Base-by-base conservation (phyloP, 2,797 vertebrate species). In the Acanthurus lineatus region DNA sequence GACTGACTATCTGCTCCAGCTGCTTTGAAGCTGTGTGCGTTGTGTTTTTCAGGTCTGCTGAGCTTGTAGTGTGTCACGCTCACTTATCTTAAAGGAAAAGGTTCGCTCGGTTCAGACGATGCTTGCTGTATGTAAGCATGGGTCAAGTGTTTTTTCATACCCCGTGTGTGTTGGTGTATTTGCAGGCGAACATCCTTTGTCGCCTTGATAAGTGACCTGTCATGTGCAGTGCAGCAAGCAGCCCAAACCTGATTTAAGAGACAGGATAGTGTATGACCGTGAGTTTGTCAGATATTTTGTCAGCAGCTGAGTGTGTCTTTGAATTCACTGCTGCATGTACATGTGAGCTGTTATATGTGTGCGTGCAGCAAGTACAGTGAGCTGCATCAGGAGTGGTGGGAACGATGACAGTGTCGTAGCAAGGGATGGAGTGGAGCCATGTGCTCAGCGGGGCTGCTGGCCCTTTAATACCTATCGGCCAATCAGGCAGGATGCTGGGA, bases 401-500 rank as follows among this genome's bases (percentile, higher is more conserved):
- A 84, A 71, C 3, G 66, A 77, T 88, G 90, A 90, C 82, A 70
- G 85, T 19, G 47, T 56, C 8, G 72, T 81, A 83, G 70, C 77
- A 35, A 73, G 47, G 79, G 77, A 85, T 84, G 78, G 84, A 88
- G 77, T 71, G 9, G 56, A 77, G 86, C 88, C 92, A 89, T 93
- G 91, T 87, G 91, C 86, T 88, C 70, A 47, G 75, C 48, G 32
- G 89, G 69, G 89, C 83, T 84, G 84, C 95, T 84, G 95, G 90
- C 93, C 90, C 95, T 96, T 96, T 96, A 96, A 96, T 85, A 90
- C 71, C 66, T 57, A 81, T 82, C 79, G 84, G 84, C 95, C 95
- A 95, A 95, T 94, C 90, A 93, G 86, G 81, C 77, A 52, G 83
- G 88, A 92, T 92, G 90, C 92, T 93, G 91, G 89, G 91, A 94